Base-by-base conservation (phyloP, 2,113 vertebrate genomes). In the Atractosteus spatula region DNA sequence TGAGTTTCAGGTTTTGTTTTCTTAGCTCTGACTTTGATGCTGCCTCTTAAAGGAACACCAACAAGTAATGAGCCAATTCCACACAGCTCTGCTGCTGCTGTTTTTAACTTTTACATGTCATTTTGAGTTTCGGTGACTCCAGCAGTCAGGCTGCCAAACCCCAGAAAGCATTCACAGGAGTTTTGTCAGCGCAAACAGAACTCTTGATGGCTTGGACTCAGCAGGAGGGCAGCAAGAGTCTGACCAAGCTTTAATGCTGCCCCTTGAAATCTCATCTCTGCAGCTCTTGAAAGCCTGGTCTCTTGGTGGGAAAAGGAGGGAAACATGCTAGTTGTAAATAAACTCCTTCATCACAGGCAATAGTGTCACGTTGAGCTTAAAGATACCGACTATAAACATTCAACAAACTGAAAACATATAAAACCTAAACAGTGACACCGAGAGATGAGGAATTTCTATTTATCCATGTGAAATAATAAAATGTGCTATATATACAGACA, bases 181-280 rank as follows among this genome's bases (percentile, higher is more conserved):
- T 74, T 77, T 66, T 90, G 89, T 90, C 88, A 87, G 88, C 88
- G 86, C 82, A 88, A 90, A 91, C 83, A 85, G 87, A 92, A 84
- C 44, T 10, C 81, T 89, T 85, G 89, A 92, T 87, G 89, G 88
- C 83, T 86, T 41, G 80, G 71, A 71, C 85, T 82, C 89, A 84
- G 86, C 83, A 91, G 92, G 92, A 87, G 89, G 89, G 78, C 89
- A 87, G 83, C 88, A 86, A 89, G 91, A 91, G 88, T 91, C 84
- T 91, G 89, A 93, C 88, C 92, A 89, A 92, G 87, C 83, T 91
- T 93, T 92, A 89, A 91, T 66, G 70, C 89, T 89, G 91, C 86
- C 90, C 55, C 90, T 91, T 93, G 92, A 93, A 93, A 93, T 91
- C 88, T 85, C 91, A 94, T 92, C 91, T 80, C 66, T 80, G 80